Base-by-base conservation (phyloP, 2,888 invertebrate genomes). In the Lochmaea capreae region DNA sequence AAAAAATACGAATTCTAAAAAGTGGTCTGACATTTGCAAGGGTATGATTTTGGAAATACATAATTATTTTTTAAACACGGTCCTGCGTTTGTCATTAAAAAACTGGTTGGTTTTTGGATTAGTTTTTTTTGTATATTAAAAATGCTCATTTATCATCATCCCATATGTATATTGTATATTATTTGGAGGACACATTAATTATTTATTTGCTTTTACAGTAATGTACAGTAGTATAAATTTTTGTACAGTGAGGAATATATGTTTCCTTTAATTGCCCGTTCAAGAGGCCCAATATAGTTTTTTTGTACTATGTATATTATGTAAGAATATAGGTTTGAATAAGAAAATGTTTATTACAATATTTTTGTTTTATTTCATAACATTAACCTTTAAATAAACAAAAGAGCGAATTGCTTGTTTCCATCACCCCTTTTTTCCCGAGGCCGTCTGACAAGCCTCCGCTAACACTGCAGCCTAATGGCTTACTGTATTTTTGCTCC, bases 241-340 rank as follows among this genome's bases (percentile, higher is more conserved):
- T 87, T 88, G 87, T 88, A 88, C 87, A 88, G 85, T 84, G 84
- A 82, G 78, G 79, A 83, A 81, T 81, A 79, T 82, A 80, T 82
- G 83, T 85, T 85, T 83, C 82, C 84, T 85, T 85, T 80, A 76
- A 79, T 75, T 76, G 75, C 79, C 79, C 75, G 76, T 77, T 79
- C 76, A 72, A 78, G 84, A 84, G 87, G 83, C 82, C 82, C 83
- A 83, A 85, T 84, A 85, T 84, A 91, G 81, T 92, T 92, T 92
- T 92, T 93, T 93, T 93, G 93, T 93, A 93, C 93, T 93, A 93
- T 93, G 93, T 93, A 93, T 92, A 93, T 93, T 92, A 92, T 93
- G 92, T 93, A 93, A 91, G 92, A 92, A 91, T 91, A 91, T 92
- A 92, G 92, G 89, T 90, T 90, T 90, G 89, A 90, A 90, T 90